phyloP scores from a whole-genome alignment of 2,888 invertebrate species.

The Euplexia lucipara region DNA sequence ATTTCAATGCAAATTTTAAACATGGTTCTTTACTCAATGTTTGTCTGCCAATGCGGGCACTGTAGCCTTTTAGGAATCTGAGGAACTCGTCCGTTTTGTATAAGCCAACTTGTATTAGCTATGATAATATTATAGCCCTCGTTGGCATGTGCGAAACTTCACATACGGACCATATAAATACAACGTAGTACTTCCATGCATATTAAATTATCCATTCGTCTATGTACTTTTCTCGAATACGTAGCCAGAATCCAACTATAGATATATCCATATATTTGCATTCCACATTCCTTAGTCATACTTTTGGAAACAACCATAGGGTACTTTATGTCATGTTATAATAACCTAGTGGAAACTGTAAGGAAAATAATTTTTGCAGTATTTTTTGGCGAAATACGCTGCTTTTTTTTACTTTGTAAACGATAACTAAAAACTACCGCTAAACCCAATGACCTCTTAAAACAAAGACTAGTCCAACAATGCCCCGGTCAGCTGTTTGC shows the following conservation, averaged over 20 bases:
- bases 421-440: conserved; percentile 26
- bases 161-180: conserved; percentile 46
- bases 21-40: conserved; percentile 67
- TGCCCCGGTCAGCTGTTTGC: conserved; percentile 79
- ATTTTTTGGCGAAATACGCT: no score
- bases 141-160: conserved; percentile 57
- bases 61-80: conserved; percentile 56
- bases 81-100: conserved; percentile 58
- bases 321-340: background rate
- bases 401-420: conserved; percentile 5
- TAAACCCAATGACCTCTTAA: conserved; percentile 65
- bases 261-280: conserved; percentile 4
- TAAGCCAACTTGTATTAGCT: conserved; percentile 40
- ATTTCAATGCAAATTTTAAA: conserved; percentile 67
- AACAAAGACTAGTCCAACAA: conserved; percentile 69
- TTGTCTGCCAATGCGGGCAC: conserved; percentile 51
- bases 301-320: background rate
- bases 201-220: conserved; percentile 32
- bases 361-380: background rate
- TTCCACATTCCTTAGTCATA: background rate
- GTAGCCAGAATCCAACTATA: no score
- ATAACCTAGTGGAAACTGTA: background rate
- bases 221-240: conserved; percentile 7
- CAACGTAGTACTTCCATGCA: conserved; percentile 21
- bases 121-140: conserved; percentile 53